phyloP scores from a whole-genome alignment of 2,113 vertebrate genomes.

The Corvus hawaiiensis region DNA sequence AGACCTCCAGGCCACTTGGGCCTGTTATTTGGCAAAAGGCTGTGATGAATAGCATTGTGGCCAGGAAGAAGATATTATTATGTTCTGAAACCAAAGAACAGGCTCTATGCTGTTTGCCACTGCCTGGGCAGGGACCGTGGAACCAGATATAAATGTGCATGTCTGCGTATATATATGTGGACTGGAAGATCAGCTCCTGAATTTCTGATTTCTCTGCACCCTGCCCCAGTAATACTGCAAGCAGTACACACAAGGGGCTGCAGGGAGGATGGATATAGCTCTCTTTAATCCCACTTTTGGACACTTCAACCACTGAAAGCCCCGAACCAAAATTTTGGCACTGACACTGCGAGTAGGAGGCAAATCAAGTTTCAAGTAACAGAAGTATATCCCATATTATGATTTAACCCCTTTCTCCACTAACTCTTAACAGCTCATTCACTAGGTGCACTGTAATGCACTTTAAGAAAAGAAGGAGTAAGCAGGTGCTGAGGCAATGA shows the following conservation, averaged over 20 bases:
- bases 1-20: slow-evolving; percentile 39
- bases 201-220: neutral
- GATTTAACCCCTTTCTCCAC: neutral
- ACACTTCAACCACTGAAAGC: neutral
- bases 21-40: slow-evolving; percentile 56
- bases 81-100: slow-evolving; percentile 16
- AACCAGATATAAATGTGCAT: neutral
- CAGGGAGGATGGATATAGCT: neutral
- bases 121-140: neutral
- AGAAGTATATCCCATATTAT: neutral
- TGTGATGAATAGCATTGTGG: slow-evolving; percentile 31
- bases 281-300: neutral
- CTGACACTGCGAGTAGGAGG: neutral
- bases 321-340: neutral
- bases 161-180: neutral
- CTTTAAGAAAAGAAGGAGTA: neutral
- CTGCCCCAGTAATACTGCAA: neutral
- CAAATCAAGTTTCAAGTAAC: neutral
- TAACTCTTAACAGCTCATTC: neutral
- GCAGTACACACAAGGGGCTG: neutral
- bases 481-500: neutral
- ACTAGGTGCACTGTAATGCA: neutral
- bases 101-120: neutral
- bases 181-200: neutral
- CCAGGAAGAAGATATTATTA: slow-evolving; percentile 43